Evolutionary conservation across 2,797 vertebrate genomes (phyloP).

Genomic region (Morelia viridis): DNA sequence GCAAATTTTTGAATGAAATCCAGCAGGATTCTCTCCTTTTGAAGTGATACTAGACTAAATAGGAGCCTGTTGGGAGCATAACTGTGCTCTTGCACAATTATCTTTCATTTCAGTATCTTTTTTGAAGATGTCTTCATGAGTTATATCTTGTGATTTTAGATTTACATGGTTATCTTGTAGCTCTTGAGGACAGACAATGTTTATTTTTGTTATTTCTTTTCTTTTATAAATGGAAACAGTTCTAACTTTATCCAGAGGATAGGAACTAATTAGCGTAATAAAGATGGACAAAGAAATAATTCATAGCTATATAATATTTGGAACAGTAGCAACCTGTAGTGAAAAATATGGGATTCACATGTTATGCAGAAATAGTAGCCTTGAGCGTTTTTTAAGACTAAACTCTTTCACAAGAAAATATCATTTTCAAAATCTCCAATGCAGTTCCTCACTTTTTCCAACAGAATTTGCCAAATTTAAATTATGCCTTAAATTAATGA

Average conservation of each 20-base stretch:
- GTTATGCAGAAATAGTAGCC: neutral
- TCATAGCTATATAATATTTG: neutral
- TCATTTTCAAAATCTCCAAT: neutral
- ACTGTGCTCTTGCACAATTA: neutral
- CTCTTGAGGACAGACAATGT: neutral
- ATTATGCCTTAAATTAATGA: conserved; percentile 34
- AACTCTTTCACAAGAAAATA: neutral
- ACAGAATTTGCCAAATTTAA: conserved; percentile 20
- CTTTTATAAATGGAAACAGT: conserved; percentile 6
- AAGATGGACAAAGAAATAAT: conserved; percentile 1
- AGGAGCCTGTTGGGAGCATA: neutral
- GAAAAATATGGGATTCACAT: conserved; percentile 9
- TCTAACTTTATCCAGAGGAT: neutral
- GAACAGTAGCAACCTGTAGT: neutral
- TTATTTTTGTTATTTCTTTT: neutral
- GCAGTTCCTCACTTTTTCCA: conserved; percentile 13
- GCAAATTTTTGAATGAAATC: neutral
- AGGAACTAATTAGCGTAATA: neutral
- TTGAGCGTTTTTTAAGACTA: neutral
- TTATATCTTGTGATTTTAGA: neutral
- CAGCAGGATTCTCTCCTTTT: neutral
- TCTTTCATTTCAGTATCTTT: neutral
- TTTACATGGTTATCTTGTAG: neutral
- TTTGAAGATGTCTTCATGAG: neutral
- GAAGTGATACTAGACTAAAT: neutral